Evolutionary conservation across 2,888 invertebrate genomes (phyloP).

Genomic region (Peribatodes rhomboidaria): DNA sequence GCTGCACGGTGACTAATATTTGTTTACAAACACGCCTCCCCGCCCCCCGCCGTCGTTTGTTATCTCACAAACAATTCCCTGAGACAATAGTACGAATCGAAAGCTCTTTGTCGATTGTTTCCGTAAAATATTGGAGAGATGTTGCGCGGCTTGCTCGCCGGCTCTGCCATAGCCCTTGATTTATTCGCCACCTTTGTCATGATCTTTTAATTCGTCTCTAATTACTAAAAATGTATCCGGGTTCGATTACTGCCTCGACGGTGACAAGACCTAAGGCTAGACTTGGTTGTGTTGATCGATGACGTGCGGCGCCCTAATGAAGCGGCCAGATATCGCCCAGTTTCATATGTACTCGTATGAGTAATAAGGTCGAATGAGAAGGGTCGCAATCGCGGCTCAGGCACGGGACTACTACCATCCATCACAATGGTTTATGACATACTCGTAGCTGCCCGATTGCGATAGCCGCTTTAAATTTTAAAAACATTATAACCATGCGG

Average conservation of each 20-base stretch:
- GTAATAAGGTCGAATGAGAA: constrained; percentile 12
- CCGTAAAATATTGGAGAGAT: constrained; percentile 13
- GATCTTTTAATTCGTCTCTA: no score
- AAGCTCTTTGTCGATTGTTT: constrained; percentile 7
- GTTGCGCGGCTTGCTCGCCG: not conserved
- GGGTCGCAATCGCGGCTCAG: constrained; percentile 18
- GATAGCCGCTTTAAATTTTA: constrained; percentile 22
- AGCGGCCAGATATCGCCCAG: not conserved
- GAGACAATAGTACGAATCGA: constrained; percentile 21
- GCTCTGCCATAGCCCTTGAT: no score
- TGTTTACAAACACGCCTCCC: constrained; percentile 6
- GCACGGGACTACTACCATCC: constrained; percentile 14
- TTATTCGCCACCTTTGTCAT: no score
- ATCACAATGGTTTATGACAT: constrained; percentile 23
- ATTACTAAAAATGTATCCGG: no score
- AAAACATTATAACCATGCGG: not conserved
- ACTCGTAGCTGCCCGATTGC: constrained; percentile 5
- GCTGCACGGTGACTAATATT: constrained; percentile 4
- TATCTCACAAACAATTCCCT: constrained; percentile 20
- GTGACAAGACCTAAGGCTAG: not conserved
- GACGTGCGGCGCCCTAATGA: not conserved
- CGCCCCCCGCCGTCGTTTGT: not conserved
- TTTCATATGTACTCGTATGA: not conserved
- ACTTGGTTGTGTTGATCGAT: no score
- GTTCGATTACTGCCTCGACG: not conserved